Percentiles rank a stretch among this genome's conserved stretches.
These are phyloP conservation scores for Drosophila kanapiae DNA, from an alignment of 1,140 invertebrate genomes.

Conservation along the genomic window DNA sequence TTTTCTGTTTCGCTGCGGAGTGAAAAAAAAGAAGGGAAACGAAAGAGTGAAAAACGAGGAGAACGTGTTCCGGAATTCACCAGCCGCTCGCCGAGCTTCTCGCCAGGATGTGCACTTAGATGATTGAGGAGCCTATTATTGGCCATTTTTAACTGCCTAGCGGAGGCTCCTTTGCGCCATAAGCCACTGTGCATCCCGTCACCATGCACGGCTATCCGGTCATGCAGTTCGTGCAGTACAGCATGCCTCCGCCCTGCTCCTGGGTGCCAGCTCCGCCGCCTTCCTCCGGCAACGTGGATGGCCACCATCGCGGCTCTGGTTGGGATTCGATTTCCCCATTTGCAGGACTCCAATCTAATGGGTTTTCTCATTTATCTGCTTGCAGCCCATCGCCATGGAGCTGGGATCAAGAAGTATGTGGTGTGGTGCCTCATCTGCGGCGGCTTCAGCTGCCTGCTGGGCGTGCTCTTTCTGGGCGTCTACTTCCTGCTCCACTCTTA, in stretches of 20 bases:
- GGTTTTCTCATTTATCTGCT: neutral
- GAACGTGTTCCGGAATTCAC: constrained; percentile 52
- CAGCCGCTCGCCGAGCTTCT: constrained; percentile 2
- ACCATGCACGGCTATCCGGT: constrained; percentile 87
- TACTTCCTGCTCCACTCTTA: constrained; percentile 92
- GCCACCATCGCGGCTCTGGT: constrained; percentile 60
- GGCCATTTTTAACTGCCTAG: constrained; percentile 22
- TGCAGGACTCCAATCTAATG: neutral
- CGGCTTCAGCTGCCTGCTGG: constrained; percentile 89
- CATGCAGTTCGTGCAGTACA: constrained; percentile 88
- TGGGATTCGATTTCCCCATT: constrained; percentile 17
- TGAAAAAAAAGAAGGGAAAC: constrained; percentile 30
- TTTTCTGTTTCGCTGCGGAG: constrained; percentile 59
- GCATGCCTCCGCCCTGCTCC: constrained; percentile 85
- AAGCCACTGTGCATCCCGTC: constrained; percentile 1
- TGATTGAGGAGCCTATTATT: constrained; percentile 19
- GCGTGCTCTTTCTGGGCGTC: constrained; percentile 90
- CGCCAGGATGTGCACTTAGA: constrained; percentile 26
- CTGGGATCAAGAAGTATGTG: constrained; percentile 89
- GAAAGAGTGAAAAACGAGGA: constrained; percentile 35
- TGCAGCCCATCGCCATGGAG: constrained; percentile 75
- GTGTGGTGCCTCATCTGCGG: constrained; percentile 91
- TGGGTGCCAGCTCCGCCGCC: constrained; percentile 85
- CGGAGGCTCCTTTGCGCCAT: constrained; percentile 6
- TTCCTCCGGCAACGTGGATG: constrained; percentile 51